These are phyloP conservation scores for Ciconia maguari DNA, from an alignment of 2,113 vertebrate species.

Conservation along the genomic window DNA sequence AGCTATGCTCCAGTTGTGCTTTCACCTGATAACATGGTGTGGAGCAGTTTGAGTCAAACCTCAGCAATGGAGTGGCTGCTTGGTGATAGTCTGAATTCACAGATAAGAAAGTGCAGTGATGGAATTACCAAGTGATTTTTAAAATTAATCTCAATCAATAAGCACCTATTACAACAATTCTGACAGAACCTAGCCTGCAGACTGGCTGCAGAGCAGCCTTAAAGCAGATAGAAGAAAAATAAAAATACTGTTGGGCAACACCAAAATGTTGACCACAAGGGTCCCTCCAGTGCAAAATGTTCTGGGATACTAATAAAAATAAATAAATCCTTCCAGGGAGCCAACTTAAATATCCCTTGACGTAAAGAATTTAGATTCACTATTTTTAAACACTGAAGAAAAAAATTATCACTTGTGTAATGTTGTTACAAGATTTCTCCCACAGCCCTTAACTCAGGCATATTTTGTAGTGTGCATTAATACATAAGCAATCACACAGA, in stretches of 20 bases:
- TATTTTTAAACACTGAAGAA: slow-evolving; percentile 50
- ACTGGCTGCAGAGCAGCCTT: background rate
- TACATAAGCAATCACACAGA: background rate
- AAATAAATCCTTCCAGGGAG: slow-evolving; percentile 17
- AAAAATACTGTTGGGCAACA: background rate
- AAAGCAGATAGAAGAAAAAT: background rate
- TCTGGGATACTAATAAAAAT: slow-evolving; percentile 30
- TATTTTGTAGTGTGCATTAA: background rate
- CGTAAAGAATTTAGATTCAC: slow-evolving; percentile 43
- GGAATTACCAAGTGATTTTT: background rate
- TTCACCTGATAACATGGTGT: background rate
- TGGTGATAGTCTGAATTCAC: background rate
- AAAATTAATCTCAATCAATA: background rate
- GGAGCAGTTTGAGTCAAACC: background rate
- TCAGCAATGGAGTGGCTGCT: background rate
- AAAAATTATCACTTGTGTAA: background rate
- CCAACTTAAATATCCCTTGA: slow-evolving; percentile 45
- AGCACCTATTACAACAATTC: background rate
- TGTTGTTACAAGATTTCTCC: slow-evolving; percentile 49
- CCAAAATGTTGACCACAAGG: background rate
- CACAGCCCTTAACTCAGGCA: background rate
- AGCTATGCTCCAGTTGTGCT: background rate
- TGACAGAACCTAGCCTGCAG: background rate
- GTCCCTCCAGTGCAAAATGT: background rate
- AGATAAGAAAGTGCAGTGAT: background rate